Evolutionary conservation across 2,113 vertebrate genomes (phyloP).

Genomic region (Leucopsar rothschildi): DNA sequence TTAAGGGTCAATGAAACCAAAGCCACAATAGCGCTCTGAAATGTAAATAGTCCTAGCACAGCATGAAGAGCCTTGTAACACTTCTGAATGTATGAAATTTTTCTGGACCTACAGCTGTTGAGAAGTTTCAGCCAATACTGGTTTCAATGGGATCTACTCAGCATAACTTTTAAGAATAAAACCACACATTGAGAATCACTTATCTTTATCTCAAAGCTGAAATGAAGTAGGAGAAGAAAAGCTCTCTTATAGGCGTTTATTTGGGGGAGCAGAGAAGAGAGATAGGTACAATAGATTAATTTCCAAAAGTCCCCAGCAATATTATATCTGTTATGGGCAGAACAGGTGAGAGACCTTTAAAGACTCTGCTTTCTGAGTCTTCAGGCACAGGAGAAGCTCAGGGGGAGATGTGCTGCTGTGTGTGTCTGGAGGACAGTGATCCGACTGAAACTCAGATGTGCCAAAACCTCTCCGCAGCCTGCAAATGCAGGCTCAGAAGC

Average conservation of each 20-base stretch:
- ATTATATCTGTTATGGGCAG: not conserved
- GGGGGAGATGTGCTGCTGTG: rapidly evolving
- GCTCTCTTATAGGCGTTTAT: not conserved
- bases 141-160: not conserved
- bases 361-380: not conserved
- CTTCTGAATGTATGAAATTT: not conserved
- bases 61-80: not conserved
- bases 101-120: not conserved
- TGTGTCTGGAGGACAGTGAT: not conserved
- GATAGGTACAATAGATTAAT: not conserved
- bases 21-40: not conserved
- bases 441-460: rapidly evolving
- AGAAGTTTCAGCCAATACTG: not conserved
- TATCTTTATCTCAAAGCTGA: not conserved
- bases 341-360: not conserved
- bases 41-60: not conserved
- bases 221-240: not conserved
- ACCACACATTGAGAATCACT: not conserved
- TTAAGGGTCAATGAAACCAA: not conserved
- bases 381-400: not conserved
- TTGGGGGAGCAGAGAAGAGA: not conserved
- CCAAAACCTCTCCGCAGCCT: not conserved
- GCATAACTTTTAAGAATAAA: not conserved
- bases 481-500: not conserved
- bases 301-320: not conserved